These are phyloP conservation scores for Vicugna pacos DNA, from an alignment of 2,113 vertebrate genomes.

Conservation along the genomic window DNA sequence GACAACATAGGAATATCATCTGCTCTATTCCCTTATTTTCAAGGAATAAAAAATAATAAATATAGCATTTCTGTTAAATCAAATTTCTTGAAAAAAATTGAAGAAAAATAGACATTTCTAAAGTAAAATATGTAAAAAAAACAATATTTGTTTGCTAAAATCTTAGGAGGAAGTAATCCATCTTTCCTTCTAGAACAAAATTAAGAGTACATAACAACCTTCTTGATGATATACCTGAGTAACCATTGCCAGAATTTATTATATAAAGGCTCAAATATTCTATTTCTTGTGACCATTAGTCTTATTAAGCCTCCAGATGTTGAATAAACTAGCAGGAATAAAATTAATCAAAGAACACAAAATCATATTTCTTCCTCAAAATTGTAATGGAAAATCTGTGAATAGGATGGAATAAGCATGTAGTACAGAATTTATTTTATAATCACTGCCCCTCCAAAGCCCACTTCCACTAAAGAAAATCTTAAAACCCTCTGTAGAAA, in stretches of 20 bases:
- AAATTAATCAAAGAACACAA: constrained; percentile 69
- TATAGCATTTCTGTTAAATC: constrained; percentile 3
- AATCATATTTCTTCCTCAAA: constrained; percentile 67
- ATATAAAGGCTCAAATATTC: not conserved
- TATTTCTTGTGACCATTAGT: constrained; percentile 28
- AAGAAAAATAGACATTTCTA: constrained; percentile 29
- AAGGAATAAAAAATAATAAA: not conserved
- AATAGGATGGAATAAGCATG: constrained; percentile 35
- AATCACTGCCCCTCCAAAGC: not conserved
- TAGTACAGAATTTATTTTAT: constrained; percentile 57
- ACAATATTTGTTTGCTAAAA: constrained; percentile 52
- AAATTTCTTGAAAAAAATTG: not conserved
- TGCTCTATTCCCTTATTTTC: constrained; percentile 7
- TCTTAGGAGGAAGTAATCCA: constrained; percentile 14
- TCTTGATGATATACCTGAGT: not conserved
- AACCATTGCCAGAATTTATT: constrained; percentile 55
- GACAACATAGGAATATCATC: not conserved
- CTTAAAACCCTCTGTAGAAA: constrained; percentile 47
- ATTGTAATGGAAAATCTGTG: constrained; percentile 16
- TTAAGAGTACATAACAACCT: constrained; percentile 27
- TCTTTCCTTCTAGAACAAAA: constrained; percentile 53
- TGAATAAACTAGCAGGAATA: constrained; percentile 51
- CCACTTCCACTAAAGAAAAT: constrained; percentile 15
- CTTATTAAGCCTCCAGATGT: constrained; percentile 32
- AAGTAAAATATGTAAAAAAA: constrained; percentile 54